Conservation (phyloP, 2,797 vertebrate species). For the Hirundo rustica region DNA sequence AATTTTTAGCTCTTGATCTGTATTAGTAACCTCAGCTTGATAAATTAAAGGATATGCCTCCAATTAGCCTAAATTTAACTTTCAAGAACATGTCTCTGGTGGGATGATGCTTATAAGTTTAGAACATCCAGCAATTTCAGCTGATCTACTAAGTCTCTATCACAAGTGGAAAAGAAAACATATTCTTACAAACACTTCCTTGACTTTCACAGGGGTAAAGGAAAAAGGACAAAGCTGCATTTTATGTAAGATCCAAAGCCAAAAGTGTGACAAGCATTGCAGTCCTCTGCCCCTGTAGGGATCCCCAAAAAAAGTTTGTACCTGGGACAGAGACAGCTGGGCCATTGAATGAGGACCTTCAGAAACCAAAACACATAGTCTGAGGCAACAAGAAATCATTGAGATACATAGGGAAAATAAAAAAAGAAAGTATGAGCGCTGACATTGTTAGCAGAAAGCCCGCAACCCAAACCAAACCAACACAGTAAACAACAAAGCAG, state of each 20-base stretch:
- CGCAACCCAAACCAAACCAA: not conserved
- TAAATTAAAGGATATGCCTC: conserved; percentile 68
- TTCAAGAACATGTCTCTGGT: conserved; percentile 64
- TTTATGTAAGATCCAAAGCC: not conserved
- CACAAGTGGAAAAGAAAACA: conserved; percentile 21
- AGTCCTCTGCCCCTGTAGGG: not conserved
- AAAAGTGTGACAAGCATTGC: not conserved
- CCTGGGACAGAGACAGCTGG: not conserved
- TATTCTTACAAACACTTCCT: not conserved
- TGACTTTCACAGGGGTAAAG: conserved; percentile 1
- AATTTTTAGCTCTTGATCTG: conserved; percentile 68
- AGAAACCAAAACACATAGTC: not conserved
- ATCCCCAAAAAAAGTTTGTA: not conserved
- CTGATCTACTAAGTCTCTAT: not conserved
- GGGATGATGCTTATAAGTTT: conserved; percentile 51
- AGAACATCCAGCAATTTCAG: conserved; percentile 57
- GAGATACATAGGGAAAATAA: not conserved
- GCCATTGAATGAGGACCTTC: not conserved
- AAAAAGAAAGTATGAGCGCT: not conserved
- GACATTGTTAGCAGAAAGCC: not conserved
- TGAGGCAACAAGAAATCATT: not conserved
- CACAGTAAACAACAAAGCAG: not conserved
- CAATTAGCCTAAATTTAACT: conserved; percentile 73
- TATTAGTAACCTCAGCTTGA: conserved; percentile 66
- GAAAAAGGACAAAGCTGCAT: not conserved